Conservation (phyloP, 1,140 invertebrate species). For the Spodoptera litura region DNA sequence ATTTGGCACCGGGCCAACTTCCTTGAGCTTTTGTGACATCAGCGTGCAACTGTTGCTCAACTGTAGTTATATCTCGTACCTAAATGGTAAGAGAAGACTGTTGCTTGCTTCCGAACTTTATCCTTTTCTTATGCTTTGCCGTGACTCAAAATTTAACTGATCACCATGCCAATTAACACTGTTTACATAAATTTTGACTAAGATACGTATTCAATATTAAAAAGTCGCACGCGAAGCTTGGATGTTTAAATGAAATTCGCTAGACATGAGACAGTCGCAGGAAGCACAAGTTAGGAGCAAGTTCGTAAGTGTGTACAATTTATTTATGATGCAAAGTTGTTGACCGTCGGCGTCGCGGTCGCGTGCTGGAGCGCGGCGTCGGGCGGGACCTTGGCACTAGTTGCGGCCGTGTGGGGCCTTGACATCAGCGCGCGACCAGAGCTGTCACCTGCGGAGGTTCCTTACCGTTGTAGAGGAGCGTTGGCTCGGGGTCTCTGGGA, state of each 20-base stretch:
- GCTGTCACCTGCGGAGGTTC: slow-evolving; percentile 14
- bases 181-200: background rate
- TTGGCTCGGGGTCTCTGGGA: slow-evolving; percentile 81
- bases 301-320: slow-evolving; percentile 10
- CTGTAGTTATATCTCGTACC: slow-evolving; percentile 12
- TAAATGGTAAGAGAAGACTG: slow-evolving; percentile 15
- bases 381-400: slow-evolving; percentile 39
- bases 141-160: background rate
- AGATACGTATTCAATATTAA: slow-evolving; percentile 4
- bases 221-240: slow-evolving; percentile 51
- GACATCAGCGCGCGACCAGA: slow-evolving; percentile 3
- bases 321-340: slow-evolving; percentile 4
- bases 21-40: slow-evolving; percentile 34
- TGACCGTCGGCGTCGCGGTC: slow-evolving; percentile 31
- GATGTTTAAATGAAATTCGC: slow-evolving; percentile 58
- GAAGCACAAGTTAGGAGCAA: slow-evolving; percentile 48
- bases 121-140: slow-evolving; percentile 22
- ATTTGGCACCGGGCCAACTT: slow-evolving; percentile 31
- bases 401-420: slow-evolving; percentile 37
- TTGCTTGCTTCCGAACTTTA: slow-evolving; percentile 35
- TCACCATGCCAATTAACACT: background rate
- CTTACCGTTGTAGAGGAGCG: slow-evolving; percentile 85
- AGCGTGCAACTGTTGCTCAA: slow-evolving; percentile 45
- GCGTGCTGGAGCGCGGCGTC: slow-evolving; percentile 17
- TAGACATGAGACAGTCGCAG: slow-evolving; percentile 57